Percentiles rank a stretch among this genome's conserved stretches.
These are phyloP conservation scores for Anguilla pacifica DNA, from an alignment of 2,797 vertebrate species.

Conservation along the genomic window DNA sequence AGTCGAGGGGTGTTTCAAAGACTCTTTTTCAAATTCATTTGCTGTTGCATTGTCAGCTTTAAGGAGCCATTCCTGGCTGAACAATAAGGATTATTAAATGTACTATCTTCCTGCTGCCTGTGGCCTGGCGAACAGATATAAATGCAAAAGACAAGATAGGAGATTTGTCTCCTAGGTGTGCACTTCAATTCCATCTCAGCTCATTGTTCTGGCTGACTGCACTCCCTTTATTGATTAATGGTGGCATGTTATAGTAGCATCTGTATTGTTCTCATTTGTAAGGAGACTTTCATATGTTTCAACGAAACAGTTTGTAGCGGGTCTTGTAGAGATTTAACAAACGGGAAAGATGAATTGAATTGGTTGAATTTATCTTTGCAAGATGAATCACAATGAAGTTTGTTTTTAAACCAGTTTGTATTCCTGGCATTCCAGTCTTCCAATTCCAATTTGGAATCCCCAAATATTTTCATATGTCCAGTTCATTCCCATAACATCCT, in stretches of 20 bases:
- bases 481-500: background rate
- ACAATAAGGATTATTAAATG: background rate
- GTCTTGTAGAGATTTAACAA: background rate
- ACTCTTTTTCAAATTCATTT: background rate
- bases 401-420: background rate
- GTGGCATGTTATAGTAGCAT: background rate
- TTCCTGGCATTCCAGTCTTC: background rate
- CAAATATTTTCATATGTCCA: background rate
- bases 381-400: background rate
- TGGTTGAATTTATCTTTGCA: background rate
- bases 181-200: background rate
- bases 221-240: background rate
- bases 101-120: background rate
- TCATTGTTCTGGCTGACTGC: slow-evolving; percentile 1
- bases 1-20: background rate
- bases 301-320: background rate
- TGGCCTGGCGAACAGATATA: background rate
- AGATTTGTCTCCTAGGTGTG: background rate
- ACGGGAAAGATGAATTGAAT: background rate
- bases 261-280: background rate
- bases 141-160: background rate
- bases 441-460: background rate
- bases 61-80: background rate
- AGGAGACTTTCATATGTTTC: background rate
- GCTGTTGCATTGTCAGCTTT: background rate